These are phyloP conservation scores for Ptychobarbus kaznakovi DNA, from an alignment of 2,797 vertebrate genomes.

Conservation along the genomic window DNA sequence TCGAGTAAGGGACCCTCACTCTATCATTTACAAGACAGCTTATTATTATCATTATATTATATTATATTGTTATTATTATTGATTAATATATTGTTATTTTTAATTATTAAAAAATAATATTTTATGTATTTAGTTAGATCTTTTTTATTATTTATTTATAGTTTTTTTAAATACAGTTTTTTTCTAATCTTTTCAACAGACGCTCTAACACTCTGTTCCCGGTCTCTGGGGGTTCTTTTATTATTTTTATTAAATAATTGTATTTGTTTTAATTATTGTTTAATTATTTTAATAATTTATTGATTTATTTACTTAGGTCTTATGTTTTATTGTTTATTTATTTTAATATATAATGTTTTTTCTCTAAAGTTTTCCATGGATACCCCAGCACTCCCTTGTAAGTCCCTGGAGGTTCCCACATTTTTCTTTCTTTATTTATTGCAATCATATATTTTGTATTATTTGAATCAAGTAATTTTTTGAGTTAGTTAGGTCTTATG, in stretches of 20 bases:
- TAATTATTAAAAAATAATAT: neutral
- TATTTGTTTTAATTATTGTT: neutral
- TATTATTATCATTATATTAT: neutral
- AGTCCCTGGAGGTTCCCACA: neutral
- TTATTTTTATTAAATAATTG: neutral
- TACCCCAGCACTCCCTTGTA: neutral
- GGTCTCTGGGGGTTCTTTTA: neutral
- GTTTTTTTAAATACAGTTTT: neutral
- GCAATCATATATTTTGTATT: neutral
- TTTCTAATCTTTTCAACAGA: neutral
- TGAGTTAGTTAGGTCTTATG: neutral
- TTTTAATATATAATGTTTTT: neutral
- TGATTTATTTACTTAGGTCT: neutral
- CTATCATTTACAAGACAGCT: neutral
- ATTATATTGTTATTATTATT: neutral
- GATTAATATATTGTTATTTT: neutral
- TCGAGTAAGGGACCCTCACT: neutral
- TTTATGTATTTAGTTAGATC: neutral
- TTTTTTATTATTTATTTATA: neutral
- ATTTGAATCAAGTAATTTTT: neutral
- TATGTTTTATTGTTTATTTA: neutral
- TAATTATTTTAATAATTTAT: neutral
- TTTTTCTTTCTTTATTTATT: neutral
- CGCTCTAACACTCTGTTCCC: neutral
- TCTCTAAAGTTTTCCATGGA: neutral